These are phyloP conservation scores for Tanypteryx hageni DNA, from an alignment of 2,888 invertebrate species.

Conservation along the genomic window DNA sequence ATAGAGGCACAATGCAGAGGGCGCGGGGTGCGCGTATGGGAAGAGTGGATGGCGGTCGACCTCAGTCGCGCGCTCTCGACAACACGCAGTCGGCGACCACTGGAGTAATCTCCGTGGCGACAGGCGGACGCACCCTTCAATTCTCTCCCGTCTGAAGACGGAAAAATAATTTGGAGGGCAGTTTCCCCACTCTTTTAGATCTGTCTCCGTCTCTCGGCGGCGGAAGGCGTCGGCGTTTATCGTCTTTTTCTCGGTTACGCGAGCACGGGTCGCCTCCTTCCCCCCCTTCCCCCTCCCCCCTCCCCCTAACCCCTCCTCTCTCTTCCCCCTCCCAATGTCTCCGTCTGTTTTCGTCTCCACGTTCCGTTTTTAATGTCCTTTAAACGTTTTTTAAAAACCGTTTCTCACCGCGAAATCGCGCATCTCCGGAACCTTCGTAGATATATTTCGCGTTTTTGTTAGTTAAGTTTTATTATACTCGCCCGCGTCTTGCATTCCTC, in stretches of 20 bases:
- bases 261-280: not conserved
- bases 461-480: too few species aligned
- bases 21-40: not conserved
- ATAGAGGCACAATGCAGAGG: constrained; percentile 5
- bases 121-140: constrained; percentile 22
- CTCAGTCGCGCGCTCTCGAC: not conserved
- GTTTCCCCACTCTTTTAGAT: constrained; percentile 3
- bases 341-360: not conserved
- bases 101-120: constrained; percentile 10
- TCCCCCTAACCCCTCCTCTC: not conserved
- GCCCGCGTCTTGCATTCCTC: too few species aligned
- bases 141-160: constrained; percentile 27
- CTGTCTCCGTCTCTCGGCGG: not conserved
- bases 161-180: not conserved
- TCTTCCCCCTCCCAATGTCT: not conserved
- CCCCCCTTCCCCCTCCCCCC: not conserved
- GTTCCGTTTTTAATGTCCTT: too few species aligned
- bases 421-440: too few species aligned
- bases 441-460: too few species aligned
- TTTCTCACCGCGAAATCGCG: too few species aligned
- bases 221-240: not conserved
- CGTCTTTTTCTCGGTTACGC: not conserved
- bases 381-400: too few species aligned
- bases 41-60: not conserved
- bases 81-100: not conserved